Percentiles rank a stretch among this genome's conserved stretches.
Conservation (phyloP, 2,888 invertebrate species). For the Lithophane ornitopus region DNA sequence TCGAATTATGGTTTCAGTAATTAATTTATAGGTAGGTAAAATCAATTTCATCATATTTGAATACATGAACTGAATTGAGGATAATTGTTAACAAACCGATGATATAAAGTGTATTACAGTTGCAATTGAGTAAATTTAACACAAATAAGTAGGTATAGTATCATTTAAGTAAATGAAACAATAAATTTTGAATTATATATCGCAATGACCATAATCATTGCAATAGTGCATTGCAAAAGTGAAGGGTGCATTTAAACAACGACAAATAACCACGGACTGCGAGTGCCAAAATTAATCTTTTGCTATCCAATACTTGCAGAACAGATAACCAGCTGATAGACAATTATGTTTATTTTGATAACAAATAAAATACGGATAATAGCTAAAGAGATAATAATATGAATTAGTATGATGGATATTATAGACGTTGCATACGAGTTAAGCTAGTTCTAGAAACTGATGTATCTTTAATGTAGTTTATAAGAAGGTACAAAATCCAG, state of each 20-base stretch:
- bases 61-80: slow-evolving; percentile 7
- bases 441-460: slow-evolving; percentile 1
- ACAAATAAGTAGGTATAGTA: slow-evolving; percentile 7
- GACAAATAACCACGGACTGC: slow-evolving; percentile 27
- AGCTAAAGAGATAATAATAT: not conserved
- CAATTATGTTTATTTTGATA: slow-evolving; percentile 6
- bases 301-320: slow-evolving; percentile 18
- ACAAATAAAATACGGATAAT: slow-evolving; percentile 27
- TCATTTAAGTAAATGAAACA: slow-evolving; percentile 7
- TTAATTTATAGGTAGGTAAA: slow-evolving; percentile 15
- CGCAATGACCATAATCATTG: slow-evolving; percentile 34
- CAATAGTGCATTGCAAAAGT: slow-evolving; percentile 40
- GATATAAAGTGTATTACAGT: not conserved
- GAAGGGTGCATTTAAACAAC: slow-evolving; percentile 38
- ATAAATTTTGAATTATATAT: slow-evolving; percentile 22
- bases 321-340: slow-evolving; percentile 21
- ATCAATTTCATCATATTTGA: slow-evolving; percentile 26
- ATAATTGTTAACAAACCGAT: slow-evolving; percentile 20
- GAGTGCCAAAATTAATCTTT: slow-evolving; percentile 23
- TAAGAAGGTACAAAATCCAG: not conserved
- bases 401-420: not conserved
- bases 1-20: slow-evolving; percentile 39
- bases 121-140: slow-evolving; percentile 16
- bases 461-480: not conserved
- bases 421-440: not conserved